These are phyloP conservation scores for Drosophila azteca DNA, from an alignment of 1,140 invertebrate genomes.

Conservation along the genomic window DNA sequence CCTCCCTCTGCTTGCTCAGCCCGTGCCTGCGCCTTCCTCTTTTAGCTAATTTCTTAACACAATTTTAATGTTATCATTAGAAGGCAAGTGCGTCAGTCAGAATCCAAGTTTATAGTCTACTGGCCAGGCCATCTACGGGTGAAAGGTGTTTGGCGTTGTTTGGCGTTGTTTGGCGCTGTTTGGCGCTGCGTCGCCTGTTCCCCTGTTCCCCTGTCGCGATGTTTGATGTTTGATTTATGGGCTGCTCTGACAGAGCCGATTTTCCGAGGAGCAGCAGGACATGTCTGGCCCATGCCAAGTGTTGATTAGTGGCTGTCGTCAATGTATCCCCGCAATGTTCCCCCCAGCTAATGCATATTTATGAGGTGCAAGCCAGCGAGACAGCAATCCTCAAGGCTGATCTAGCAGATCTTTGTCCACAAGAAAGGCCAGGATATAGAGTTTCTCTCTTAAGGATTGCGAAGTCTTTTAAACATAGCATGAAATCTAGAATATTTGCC, in stretches of 20 bases:
- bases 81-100: conserved; percentile 65
- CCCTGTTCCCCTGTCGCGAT: conserved; percentile 36
- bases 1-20: not conserved
- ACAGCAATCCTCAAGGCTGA: not conserved
- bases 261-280: conserved; percentile 44
- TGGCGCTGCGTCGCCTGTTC: too few relatives aligned
- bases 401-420: not conserved
- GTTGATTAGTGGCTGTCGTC: conserved; percentile 44
- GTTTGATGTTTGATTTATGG: conserved; percentile 75
- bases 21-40: conserved; percentile 12
- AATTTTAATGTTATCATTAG: conserved; percentile 83
- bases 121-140: conserved; percentile 68
- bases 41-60: conserved; percentile 78
- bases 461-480: too few relatives aligned
- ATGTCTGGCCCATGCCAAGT: conserved; percentile 14
- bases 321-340: not conserved
- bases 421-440: not conserved
- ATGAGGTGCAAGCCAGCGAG: conserved; percentile 7
- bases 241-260: not conserved
- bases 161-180: not conserved
- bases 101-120: conserved; percentile 53
- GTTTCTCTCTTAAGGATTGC: too few relatives aligned
- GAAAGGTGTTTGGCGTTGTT: conserved; percentile 57
- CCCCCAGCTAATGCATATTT: conserved; percentile 18
- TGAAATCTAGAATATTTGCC: too few relatives aligned